A percentile compares a stretch with the other conserved stretches of the same genome.
phyloP scores from a whole-genome alignment of 2,113 vertebrate genomes.

The Pelvicachromis taeniatus region DNA sequence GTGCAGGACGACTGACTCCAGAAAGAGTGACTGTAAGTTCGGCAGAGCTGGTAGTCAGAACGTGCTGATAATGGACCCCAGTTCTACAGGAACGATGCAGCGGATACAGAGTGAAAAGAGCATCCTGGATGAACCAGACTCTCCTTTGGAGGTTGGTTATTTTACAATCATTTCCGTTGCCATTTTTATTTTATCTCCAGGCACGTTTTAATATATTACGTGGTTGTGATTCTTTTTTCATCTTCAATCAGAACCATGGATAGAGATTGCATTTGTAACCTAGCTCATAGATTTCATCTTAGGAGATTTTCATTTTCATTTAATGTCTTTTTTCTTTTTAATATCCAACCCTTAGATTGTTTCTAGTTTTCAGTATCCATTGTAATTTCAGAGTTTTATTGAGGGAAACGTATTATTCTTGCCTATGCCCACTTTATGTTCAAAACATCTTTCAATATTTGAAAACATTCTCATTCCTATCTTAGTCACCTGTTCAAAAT shows the following conservation, averaged over 20 bases:
- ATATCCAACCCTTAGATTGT: accelerated
- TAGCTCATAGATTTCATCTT: background rate
- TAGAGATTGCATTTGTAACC: background rate
- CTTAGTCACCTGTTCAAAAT: background rate
- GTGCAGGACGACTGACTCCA: background rate
- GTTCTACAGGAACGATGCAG: too few species aligned
- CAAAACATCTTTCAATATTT: background rate
- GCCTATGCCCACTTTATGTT: background rate
- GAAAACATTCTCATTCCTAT: background rate
- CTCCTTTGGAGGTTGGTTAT: slow-evolving; percentile 18
- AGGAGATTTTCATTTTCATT: background rate
- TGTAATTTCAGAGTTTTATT: background rate
- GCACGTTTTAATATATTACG: accelerated
- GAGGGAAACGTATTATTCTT: background rate
- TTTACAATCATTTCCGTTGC: background rate
- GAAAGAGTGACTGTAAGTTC: background rate
- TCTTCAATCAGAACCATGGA: background rate
- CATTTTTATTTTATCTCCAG: background rate
- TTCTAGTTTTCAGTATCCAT: background rate
- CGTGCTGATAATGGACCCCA: too few species aligned
- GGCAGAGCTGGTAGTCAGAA: too few species aligned
- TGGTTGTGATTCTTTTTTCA: background rate
- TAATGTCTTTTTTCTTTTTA: background rate
- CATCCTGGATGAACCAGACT: slow-evolving; percentile 45
- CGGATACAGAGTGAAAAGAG: background rate